Conservation (phyloP, 2,888 invertebrate genomes). For the Agrochola lota region DNA sequence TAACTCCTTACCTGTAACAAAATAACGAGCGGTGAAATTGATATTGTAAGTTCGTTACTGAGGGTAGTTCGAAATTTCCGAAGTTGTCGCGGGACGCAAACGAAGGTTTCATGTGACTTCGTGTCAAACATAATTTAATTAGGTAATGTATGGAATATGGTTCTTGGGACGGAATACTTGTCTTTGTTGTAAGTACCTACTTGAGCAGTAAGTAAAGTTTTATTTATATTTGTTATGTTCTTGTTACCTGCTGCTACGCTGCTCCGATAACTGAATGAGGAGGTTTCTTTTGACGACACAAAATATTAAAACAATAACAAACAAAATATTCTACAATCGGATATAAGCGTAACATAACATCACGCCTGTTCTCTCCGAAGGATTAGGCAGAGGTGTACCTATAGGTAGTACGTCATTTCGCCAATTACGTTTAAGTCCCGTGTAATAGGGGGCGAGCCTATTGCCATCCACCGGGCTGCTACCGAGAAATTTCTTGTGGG, state of each 20-base stretch:
- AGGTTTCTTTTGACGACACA: neutral
- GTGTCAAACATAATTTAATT: constrained; percentile 24
- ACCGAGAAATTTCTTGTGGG: no score
- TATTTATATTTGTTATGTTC: neutral
- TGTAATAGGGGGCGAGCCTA: neutral
- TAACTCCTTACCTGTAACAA: constrained; percentile 69
- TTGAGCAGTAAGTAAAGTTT: constrained; percentile 1
- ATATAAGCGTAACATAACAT: neutral
- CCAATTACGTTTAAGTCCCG: neutral
- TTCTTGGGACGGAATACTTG: neutral
- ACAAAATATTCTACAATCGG: neutral
- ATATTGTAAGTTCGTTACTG: constrained; percentile 52
- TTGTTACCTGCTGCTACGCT: neutral
- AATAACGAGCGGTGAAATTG: constrained; percentile 58
- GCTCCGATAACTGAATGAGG: neutral
- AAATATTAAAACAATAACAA: neutral
- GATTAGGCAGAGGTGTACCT: neutral
- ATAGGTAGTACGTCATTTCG: neutral
- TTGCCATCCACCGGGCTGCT: neutral
- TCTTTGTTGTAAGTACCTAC: neutral
- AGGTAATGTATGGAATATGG: constrained; percentile 4
- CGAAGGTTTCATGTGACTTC: constrained; percentile 21
- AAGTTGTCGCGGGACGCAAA: neutral
- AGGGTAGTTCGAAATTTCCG: constrained; percentile 31
- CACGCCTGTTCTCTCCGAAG: neutral